Evolutionary conservation across 2,113 vertebrate species (phyloP), one percentile per base, ranked within the genome.

Genomic region (Aptenodytes patagonicus): DNA sequence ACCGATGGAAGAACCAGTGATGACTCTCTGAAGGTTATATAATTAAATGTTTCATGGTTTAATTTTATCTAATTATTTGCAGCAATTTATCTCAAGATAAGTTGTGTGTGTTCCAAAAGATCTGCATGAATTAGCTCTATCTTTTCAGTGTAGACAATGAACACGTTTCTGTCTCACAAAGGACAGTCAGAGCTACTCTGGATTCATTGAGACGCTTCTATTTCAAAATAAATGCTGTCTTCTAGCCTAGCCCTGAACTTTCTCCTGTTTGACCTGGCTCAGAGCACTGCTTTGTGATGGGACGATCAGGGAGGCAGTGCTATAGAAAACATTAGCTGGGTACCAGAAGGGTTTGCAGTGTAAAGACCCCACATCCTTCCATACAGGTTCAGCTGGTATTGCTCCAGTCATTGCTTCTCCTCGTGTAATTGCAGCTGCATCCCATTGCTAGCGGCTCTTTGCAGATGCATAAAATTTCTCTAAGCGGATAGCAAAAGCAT

Each of bases 361-460:
- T 54, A 4, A 62, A 52, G 38, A 46, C 12, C 34, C 62, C 36
- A 9, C 29, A 21, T 32, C 13, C 34, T 87, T 38, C 36, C 7
- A 0, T 6, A 4, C 10, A 42, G 22, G 3, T 62, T 61, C 44
- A 36, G 46, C 51, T 32, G 0, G 6, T n/a, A 1, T 13, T 49
- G 61, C 44, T 76, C 19, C 69, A 13, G 57, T 32, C 15, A 0
- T 57, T 2, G 3, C 61, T 49, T 57, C 47, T 64, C 18, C n/a
- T 71, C 3, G 2, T 4, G 2, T 49, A 82, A 51, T 4, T 87
- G 81, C 78, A 87, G 65, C 81, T 52, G 78, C 66, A 58, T 83
- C 84, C 38, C 3, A 0, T 26, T 47, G 64, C 73, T 93, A n/a
- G 71, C 4, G 26, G 18, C 78, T 73, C 54, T 66, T 91, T 85